Base-by-base conservation (phyloP, 2,113 vertebrate genomes). In the Petaurus breviceps region DNA sequence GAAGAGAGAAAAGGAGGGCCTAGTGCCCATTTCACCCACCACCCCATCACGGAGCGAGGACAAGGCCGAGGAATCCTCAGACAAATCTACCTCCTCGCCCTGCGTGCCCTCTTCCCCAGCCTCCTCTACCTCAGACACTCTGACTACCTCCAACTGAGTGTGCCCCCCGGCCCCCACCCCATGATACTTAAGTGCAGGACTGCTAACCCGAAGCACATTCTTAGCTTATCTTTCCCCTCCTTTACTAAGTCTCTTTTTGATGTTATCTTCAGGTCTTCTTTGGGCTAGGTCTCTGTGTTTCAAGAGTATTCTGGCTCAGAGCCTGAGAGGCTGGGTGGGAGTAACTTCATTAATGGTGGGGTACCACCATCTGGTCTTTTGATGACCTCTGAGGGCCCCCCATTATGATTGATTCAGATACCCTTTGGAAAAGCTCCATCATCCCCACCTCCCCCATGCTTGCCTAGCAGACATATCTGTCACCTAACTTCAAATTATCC, bases 1-100 rank as follows among this genome's bases (percentile, higher is more conserved):
- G 99, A 99, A 99, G 96, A 98, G 99, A 0, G 99, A 99, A 97
- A 99, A 99, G 97, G 99, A 99, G 93, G 99, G 99, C 25, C 97
- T 99, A 57, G 96, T 99, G 57, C 99, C 99, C 96, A 99, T 99
- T 96, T 99, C 99, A 50, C 98, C 99, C 0, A 97, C 99, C 46
- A 99, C 99, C 90, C 97, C 98, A 0, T 99, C 98, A 0, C 99
- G 99, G 93, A 99, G 98, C 91, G 99, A 99, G 24, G 99, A 99
- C 92, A 99, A 99, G 98, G 98, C 98, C 0, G 99, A 99, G 93
- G 99, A 99, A 96, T 99, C 98, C 1, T 99, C 99, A 1, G 99
- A 99, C 93, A 99, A 99, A 97, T 99, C 99, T 51, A 98, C 99
- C 96, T 99, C 99, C 2, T 99, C 99, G 0, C 99, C 99, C 12